These are phyloP conservation scores for Okamejei kenojei DNA, from an alignment of 2,797 vertebrate genomes.

Conservation along the genomic window DNA sequence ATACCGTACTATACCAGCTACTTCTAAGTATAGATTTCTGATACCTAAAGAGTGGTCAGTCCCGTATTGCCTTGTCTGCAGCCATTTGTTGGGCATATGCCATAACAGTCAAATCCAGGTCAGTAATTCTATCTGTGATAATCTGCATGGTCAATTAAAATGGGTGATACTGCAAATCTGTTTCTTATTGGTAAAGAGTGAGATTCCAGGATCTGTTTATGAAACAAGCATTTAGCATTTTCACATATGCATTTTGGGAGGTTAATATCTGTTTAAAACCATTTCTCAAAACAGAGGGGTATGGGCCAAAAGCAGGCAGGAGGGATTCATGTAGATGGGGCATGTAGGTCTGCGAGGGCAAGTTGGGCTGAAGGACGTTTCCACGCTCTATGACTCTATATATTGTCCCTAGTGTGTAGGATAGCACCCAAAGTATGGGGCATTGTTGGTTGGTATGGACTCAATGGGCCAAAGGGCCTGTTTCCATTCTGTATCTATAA, in stretches of 20 bases:
- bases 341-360: no score
- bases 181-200: neutral
- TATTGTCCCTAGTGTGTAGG: no score
- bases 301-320: no score
- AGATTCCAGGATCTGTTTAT: neutral
- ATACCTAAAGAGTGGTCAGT: neutral
- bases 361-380: no score
- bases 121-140: neutral
- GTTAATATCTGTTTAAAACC: neutral
- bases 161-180: neutral
- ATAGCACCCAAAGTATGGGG: no score
- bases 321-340: no score
- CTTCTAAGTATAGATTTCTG: neutral
- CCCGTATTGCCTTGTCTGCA: neutral
- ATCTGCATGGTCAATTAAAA: neutral
- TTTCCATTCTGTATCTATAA: no score
- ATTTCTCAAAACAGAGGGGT: neutral
- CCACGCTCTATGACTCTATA: no score
- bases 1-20: neutral
- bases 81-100: neutral
- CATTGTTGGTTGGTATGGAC: no score
- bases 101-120: conserved; percentile 16
- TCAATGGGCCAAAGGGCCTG: no score
- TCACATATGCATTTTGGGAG: neutral
- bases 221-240: neutral